phyloP scores from a whole-genome alignment of 2,113 vertebrate genomes.

The Plestiodon gilberti region DNA sequence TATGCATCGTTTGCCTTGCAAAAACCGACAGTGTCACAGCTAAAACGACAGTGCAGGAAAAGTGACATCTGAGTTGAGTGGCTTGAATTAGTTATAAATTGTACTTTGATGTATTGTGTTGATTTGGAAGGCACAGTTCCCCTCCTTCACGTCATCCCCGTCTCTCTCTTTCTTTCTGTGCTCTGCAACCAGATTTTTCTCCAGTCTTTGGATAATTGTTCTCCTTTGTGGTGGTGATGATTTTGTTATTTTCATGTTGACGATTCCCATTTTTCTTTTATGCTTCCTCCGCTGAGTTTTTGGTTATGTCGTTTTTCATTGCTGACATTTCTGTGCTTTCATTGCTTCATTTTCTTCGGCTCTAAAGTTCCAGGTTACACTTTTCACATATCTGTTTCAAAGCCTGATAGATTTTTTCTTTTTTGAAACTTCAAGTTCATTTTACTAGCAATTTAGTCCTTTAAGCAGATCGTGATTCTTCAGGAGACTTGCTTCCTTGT shows the following conservation, averaged over 20 bases:
- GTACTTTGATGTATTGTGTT: conserved; percentile 65
- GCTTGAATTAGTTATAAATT: conserved; percentile 60
- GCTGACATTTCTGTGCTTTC: conserved; percentile 62
- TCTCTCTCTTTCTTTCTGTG: not conserved
- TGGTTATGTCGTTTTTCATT: conserved; percentile 52
- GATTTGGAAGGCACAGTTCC: conserved; percentile 15
- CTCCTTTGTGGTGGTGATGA: conserved; percentile 31
- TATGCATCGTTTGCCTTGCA: not conserved
- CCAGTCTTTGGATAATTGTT: conserved; percentile 43
- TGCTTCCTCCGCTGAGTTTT: conserved; percentile 46
- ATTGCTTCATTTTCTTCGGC: conserved; percentile 46
- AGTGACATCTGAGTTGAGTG: conserved; percentile 19
- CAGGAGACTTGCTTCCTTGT: too few relatives aligned
- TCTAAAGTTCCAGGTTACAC: conserved; percentile 54
- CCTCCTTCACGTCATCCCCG: not conserved
- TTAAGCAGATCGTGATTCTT: too few relatives aligned
- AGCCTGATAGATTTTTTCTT: conserved; percentile 50
- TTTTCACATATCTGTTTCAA: conserved; percentile 44
- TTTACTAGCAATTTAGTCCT: too few relatives aligned
- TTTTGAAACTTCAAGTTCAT: too few relatives aligned
- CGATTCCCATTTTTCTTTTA: conserved; percentile 44
- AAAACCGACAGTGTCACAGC: not conserved
- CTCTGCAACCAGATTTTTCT: conserved; percentile 38
- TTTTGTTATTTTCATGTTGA: conserved; percentile 65
- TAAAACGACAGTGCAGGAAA: conserved; percentile 42